phyloP scores from a whole-genome alignment of 2,113 vertebrate genomes.

The Empidonax alnorum region DNA sequence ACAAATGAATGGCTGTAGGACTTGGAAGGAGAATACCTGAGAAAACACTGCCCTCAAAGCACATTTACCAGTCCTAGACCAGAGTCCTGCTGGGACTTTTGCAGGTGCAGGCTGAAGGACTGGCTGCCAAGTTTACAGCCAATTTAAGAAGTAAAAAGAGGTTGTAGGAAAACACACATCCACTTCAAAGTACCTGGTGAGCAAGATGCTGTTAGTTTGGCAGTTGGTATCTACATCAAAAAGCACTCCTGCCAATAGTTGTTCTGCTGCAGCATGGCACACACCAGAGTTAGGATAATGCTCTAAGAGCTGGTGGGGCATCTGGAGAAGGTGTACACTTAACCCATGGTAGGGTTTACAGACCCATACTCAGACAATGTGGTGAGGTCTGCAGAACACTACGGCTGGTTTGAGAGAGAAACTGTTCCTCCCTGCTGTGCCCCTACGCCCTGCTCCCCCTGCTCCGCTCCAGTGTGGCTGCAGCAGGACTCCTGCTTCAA shows the following conservation, averaged over 20 bases:
- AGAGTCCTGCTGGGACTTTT: not conserved
- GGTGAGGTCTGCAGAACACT: not conserved
- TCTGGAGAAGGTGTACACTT: not conserved
- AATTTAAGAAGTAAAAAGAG: not conserved
- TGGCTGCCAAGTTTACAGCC: not conserved
- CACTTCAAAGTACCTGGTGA: not conserved
- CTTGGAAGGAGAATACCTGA: not conserved
- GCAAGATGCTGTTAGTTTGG: rapidly evolving
- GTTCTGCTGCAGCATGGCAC: not conserved
- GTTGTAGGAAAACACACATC: not conserved
- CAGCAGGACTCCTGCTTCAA: rapidly evolving
- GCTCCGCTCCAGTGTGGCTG: rapidly evolving
- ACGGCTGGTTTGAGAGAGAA: rapidly evolving
- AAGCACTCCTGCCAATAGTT: not conserved
- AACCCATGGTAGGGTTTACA: not conserved
- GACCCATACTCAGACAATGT: rapidly evolving
- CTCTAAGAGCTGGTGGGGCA: rapidly evolving
- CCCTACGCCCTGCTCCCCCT: rapidly evolving
- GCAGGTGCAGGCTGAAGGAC: not conserved
- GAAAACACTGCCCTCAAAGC: not conserved
- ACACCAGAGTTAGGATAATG: rapidly evolving
- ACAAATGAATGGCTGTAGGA: not conserved
- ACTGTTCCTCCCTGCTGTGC: not conserved
- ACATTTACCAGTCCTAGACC: not conserved
- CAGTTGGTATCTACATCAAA: not conserved